Base-by-base conservation (phyloP, 2,888 invertebrate genomes). In the Dromius quadrimaculatus region DNA sequence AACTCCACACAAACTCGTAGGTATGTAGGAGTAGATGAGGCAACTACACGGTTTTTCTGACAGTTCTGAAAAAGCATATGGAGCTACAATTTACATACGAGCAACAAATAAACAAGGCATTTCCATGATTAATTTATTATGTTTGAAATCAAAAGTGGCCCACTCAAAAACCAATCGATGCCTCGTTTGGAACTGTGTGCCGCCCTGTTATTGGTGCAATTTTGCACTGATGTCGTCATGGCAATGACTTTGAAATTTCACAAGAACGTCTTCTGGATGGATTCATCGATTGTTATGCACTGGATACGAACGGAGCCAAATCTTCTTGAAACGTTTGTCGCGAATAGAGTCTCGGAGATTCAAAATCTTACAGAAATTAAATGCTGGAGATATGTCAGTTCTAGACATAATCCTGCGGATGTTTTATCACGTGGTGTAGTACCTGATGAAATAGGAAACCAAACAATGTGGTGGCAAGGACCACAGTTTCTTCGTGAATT, bases 151-250 rank as follows among this genome's bases (percentile, higher is more conserved):
- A 2, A 61, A 38, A 19, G 71, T 73, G 2, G 71, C 72, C 73
- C 72, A 13, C n/a, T 43, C 1, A 77, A 76, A 36, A 34, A 59
- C 9, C 68, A 72, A 4, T 73, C 76, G 0, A 61, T 78, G n/a
- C 75, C 76, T 2, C 68, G 76, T 3, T 70, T 79, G 1, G 76
- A 77, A 36, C 68, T 79, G 9, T 73, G 73, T 9, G 75, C 69
- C 22, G 74, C 74, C 0, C 23, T 34, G 9, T 9, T 59, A 2
- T 36, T 45, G n/a, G 19, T 8, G 1, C 17, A 19, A 5, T n/a
- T 45, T 8, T 45, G 20, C 4, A 9, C 19, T 19, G 20, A 13
- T 5, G 45, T 45, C 2, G 17, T 45, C 8, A 19, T 20, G 17
- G 19, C 19, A 2, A 1, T 45, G 8, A 41, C 11, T 13, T 5